A percentile compares a stretch with the other conserved stretches of the same genome.
These are phyloP conservation scores for Nothoprocta perdicaria DNA, from an alignment of 2,113 vertebrate species.

Conservation along the genomic window DNA sequence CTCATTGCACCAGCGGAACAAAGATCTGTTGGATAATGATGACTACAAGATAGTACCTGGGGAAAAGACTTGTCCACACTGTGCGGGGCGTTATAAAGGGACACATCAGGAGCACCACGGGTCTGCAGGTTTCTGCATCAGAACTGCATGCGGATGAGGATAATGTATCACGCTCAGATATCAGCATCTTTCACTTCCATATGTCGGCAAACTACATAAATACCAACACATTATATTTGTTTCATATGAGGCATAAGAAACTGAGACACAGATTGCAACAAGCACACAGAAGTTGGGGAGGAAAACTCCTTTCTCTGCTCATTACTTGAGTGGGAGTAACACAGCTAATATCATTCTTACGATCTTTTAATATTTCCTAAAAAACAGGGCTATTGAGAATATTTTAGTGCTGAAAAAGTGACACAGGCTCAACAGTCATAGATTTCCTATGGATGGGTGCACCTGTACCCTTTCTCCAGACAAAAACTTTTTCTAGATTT, in stretches of 20 bases:
- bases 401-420: background rate
- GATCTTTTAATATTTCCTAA: background rate
- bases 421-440: background rate
- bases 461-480: background rate
- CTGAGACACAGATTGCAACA: background rate
- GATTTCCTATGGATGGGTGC: background rate
- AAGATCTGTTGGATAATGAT: background rate
- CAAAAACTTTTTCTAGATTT: background rate
- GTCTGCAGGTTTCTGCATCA: background rate
- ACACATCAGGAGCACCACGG: rapidly evolving
- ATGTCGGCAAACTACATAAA: background rate
- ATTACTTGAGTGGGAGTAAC: background rate
- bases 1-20: background rate
- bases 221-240: rapidly evolving
- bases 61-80: background rate
- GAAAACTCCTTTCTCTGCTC: background rate
- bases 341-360: background rate
- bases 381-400: background rate
- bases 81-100: rapidly evolving
- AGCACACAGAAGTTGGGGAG: background rate
- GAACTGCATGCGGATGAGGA: background rate
- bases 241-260: background rate
- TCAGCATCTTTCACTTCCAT: background rate
- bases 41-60: background rate
- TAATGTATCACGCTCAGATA: background rate